A percentile compares a stretch with the other conserved stretches of the same genome.
Evolutionary conservation across 2,113 vertebrate species (phyloP).

Genomic region (Trogon surrucura): DNA sequence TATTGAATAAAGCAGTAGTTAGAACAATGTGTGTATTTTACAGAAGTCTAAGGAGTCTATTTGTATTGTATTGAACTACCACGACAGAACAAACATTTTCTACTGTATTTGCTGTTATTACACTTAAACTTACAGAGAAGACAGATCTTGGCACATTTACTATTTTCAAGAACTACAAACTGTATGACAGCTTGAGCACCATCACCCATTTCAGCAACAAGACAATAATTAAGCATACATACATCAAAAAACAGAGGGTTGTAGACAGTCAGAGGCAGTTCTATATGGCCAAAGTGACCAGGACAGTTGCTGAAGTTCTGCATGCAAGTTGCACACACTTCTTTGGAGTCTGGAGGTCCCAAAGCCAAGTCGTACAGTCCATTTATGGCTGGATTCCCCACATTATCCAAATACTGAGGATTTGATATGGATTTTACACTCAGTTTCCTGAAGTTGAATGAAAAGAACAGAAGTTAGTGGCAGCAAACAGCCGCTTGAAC

Average conservation of each 20-base stretch:
- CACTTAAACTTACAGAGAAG: neutral
- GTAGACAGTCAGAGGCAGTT: conserved; percentile 90
- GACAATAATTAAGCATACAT: neutral
- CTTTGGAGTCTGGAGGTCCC: conserved; percentile 89
- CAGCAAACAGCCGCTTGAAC: neutral
- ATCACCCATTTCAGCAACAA: neutral
- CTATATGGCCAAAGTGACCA: conserved; percentile 91
- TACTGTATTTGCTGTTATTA: neutral
- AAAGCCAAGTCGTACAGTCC: conserved; percentile 92
- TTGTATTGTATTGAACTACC: neutral
- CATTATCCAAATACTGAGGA: conserved; percentile 82
- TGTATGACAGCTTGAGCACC: neutral
- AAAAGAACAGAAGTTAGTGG: neutral
- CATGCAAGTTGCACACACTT: conserved; percentile 91
- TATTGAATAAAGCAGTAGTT: fast-evolving
- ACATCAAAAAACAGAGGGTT: conserved; percentile 95
- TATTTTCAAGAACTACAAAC: neutral
- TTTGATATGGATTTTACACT: conserved; percentile 92
- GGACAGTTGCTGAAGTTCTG: conserved; percentile 92
- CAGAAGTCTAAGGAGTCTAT: neutral
- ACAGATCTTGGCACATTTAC: neutral
- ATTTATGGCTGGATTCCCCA: conserved; percentile 87
- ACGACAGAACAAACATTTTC: neutral
- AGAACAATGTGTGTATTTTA: neutral
- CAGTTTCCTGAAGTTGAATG: conserved; percentile 80